A percentile compares a stretch with the other conserved stretches of the same genome.
Evolutionary conservation across 2,888 invertebrate genomes (phyloP).

Genomic region (Tanypteryx hageni): DNA sequence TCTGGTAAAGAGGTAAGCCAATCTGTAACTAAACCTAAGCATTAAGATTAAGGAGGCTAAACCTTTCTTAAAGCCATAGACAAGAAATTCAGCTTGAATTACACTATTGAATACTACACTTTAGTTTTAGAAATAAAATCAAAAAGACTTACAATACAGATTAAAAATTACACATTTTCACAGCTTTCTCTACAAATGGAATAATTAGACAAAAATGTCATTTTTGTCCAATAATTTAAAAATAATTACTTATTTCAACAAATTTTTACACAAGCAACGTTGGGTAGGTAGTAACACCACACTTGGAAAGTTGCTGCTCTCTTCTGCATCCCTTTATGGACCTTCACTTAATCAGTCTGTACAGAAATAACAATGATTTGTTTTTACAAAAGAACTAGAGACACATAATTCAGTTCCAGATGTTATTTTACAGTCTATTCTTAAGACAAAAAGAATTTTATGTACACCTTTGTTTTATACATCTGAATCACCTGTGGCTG

Average conservation of each 20-base stretch:
- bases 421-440: not conserved
- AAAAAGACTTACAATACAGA: not conserved
- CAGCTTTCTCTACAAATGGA: not conserved
- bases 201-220: too few relatives aligned
- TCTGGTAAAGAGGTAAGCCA: not conserved
- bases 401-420: constrained; percentile 15
- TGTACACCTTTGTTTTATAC: constrained; percentile 2
- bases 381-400: not conserved
- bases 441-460: not conserved
- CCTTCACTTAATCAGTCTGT: not conserved
- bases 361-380: not conserved
- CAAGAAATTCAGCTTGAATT: not conserved
- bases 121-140: not conserved
- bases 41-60: not conserved
- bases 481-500: not conserved
- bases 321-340: not conserved
- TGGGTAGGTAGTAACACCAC: not conserved
- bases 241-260: too few relatives aligned
- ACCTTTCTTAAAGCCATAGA: not conserved
- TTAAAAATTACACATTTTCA: not conserved
- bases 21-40: not conserved
- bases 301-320: not conserved
- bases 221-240: too few relatives aligned
- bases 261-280: too few relatives aligned
- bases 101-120: not conserved